Percentiles rank a stretch among this genome's conserved stretches.
phyloP scores from a whole-genome alignment of 2,113 vertebrate species.

The Microtus oregoni region DNA sequence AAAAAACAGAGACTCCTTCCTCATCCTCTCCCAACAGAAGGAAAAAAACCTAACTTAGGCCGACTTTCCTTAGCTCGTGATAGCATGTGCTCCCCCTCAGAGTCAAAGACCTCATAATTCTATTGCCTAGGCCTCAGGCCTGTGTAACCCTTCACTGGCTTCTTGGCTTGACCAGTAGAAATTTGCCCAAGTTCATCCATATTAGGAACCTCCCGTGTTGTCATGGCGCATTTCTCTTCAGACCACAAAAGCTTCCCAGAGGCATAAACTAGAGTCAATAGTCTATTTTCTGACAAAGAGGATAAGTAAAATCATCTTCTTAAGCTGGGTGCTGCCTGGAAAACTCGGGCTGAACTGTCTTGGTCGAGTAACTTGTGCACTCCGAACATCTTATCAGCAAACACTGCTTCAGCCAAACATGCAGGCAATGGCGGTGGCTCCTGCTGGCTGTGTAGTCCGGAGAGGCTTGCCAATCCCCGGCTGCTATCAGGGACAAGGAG shows the following conservation, averaged over 20 bases:
- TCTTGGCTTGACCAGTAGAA: slow-evolving; percentile 15
- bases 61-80: not conserved
- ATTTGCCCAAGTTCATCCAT: not conserved
- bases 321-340: not conserved
- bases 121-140: not conserved
- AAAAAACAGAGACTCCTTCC: slow-evolving; percentile 16
- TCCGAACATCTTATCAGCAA: not conserved
- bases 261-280: not conserved
- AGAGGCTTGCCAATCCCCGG: not conserved
- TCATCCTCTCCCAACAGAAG: not conserved
- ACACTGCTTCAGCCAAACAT: not conserved
- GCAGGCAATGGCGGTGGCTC: not conserved
- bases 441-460: not conserved
- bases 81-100: not conserved
- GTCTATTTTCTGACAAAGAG: slow-evolving; percentile 39
- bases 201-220: slow-evolving; percentile 18
- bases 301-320: not conserved
- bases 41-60: slow-evolving; percentile 24
- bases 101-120: not conserved
- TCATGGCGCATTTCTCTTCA: slow-evolving; percentile 24
- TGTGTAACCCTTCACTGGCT: not conserved
- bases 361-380: not conserved
- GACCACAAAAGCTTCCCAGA: not conserved
- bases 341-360: not conserved
- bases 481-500: not conserved